Evolutionary conservation across 2,797 vertebrate genomes (phyloP), one percentile per base, ranked within the genome.

Genomic region (Gallinago solitaria): DNA sequence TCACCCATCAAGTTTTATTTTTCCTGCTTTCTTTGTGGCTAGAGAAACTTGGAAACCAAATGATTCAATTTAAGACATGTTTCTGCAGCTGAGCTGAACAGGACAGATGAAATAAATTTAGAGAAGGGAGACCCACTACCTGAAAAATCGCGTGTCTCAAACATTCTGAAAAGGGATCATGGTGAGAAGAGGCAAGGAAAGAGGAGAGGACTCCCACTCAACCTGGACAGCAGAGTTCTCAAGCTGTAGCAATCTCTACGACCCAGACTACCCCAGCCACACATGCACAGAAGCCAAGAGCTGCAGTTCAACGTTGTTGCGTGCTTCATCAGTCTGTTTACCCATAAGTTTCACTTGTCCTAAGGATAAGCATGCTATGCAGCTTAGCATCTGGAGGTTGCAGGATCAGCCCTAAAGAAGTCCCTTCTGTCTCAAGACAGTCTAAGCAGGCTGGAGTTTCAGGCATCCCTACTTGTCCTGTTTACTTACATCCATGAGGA

Each of bases 11-110:
- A 23, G 76, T 67, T 88, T 67, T 19, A 15, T 63, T 88, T 91
- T 84, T 32, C 41, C 83, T 83, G 48, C 88, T 92, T 43, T 6
- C 79, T 74, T 39, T 86, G 76, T 50, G 89, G 81, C 83, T 43
- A 39, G 69, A 59, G 56, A n/a, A 67, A 67, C 79, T 33, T 83
- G 92, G 90, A 74, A 96, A 48, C 27, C 3, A 30, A 71, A 75
- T 3, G 33, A 60, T 57, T 23, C 54, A 6, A 8, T 51, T 71
- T 50, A 35, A 80, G 79, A 41, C 39, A 5, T 48, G 88, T 60
- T 84, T 39, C 90, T 94, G 77, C 86, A 92, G 86, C 88, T 21
- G 73, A 5, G 25, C 39, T 25, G 17, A 65, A 32, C 33, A 37
- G 74, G 57, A 68, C 25, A 51, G 67, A 51, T 6, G 25, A 78